Percentiles rank a stretch among this genome's conserved stretches.
Evolutionary conservation across 2,797 vertebrate genomes (phyloP).

Genomic region (Morelia viridis): DNA sequence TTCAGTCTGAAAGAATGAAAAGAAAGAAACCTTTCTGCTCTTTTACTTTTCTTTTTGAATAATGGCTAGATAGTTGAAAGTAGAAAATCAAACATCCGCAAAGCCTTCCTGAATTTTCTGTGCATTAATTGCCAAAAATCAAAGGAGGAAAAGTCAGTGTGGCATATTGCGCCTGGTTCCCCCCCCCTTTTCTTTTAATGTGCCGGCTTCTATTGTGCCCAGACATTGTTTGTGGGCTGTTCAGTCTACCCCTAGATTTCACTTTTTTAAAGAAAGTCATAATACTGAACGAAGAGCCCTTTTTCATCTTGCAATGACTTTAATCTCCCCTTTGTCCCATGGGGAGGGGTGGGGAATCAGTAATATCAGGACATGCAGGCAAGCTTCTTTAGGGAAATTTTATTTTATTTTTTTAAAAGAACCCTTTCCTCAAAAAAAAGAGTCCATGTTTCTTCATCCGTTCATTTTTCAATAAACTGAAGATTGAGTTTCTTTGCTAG

Average conservation of each 20-base stretch:
- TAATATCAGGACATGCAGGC: not conserved
- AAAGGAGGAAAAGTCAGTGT: not conserved
- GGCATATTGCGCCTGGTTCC: no score
- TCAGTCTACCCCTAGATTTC: not conserved
- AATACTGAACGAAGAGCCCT: not conserved
- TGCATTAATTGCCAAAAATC: not conserved
- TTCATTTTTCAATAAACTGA: conserved; percentile 1
- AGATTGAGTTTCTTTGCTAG: not conserved
- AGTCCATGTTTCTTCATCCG: not conserved
- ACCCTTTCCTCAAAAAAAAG: not conserved
- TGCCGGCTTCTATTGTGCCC: not conserved
- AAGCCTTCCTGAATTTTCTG: not conserved
- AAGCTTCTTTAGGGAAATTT: not conserved
- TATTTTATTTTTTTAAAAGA: not conserved
- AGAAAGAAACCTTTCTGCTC: not conserved
- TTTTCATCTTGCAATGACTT: not conserved
- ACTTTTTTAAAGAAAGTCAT: not conserved
- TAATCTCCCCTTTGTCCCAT: not conserved
- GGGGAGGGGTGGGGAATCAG: not conserved
- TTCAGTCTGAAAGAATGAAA: conserved; percentile 23
- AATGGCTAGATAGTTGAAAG: not conserved
- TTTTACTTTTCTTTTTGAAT: conserved; percentile 6
- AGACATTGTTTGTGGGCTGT: not conserved
- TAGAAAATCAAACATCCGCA: not conserved
- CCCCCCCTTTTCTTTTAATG: not conserved